A percentile compares a stretch with the other conserved stretches of the same genome.
phyloP scores from a whole-genome alignment of 2,888 invertebrate genomes.

The Mesoligia furuncula region DNA sequence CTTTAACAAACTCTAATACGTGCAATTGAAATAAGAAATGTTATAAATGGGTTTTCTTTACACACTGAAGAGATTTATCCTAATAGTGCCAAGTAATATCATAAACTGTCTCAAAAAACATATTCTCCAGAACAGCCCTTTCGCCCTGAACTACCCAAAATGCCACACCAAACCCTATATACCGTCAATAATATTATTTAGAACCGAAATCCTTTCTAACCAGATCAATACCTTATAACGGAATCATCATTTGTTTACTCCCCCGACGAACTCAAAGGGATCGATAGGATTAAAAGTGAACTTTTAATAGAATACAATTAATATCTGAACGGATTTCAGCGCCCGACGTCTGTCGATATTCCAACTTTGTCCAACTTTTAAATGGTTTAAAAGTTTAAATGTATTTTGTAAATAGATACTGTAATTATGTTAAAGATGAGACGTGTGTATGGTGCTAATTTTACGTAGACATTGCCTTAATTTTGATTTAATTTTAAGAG shows the following conservation, averaged over 20 bases:
- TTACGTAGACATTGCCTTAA: neutral
- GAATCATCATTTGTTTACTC: slow-evolving; percentile 83
- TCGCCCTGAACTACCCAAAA: neutral
- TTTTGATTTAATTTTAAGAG: slow-evolving; percentile 2
- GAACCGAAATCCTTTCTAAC: slow-evolving; percentile 68
- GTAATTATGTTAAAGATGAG: slow-evolving; percentile 41
- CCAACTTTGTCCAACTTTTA: slow-evolving; percentile 60
- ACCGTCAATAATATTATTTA: slow-evolving; percentile 42
- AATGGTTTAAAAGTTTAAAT: slow-evolving; percentile 67
- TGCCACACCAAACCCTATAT: slow-evolving; percentile 1
- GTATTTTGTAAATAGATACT: slow-evolving; percentile 62
- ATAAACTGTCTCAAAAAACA: no score
- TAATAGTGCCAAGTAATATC: no score
- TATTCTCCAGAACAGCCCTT: neutral
- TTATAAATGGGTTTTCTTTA: neutral
- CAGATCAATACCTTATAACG: slow-evolving; percentile 86
- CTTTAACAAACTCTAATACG: neutral
- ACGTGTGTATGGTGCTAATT: slow-evolving; percentile 33
- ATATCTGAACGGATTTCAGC: slow-evolving; percentile 74
- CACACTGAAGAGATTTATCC: neutral
- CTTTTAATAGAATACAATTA: slow-evolving; percentile 87
- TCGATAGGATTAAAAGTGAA: slow-evolving; percentile 87
- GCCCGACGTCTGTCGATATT: slow-evolving; percentile 64
- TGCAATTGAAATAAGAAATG: neutral
- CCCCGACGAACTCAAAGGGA: slow-evolving; percentile 75